Base-by-base conservation (phyloP, 2,797 vertebrate genomes). In the Chaetodon trifasciatus region DNA sequence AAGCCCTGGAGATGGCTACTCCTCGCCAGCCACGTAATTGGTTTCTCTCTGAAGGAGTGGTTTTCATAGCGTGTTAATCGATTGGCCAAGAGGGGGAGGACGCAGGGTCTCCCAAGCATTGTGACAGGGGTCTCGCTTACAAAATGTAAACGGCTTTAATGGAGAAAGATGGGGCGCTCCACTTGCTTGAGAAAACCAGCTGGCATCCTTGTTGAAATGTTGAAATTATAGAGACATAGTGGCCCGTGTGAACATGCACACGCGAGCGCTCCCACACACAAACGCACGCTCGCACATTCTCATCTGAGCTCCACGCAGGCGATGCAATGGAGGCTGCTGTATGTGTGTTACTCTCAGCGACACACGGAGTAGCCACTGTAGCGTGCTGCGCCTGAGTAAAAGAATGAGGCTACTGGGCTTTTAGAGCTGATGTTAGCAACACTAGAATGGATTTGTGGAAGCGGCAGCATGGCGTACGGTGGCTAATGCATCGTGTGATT, bases 31-130 rank as follows among this genome's bases (percentile, higher is more conserved):
- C 62, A 74, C 47, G 57, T 93, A 93, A 94, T 91, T 88, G 86
- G 79, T 89, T 92, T 92, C 85, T 84, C 83, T 90, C 70, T 80
- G 81, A 91, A 88, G 81, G 80, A 92, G 64, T 65, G 79, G 74
- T 86, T 93, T 93, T 93, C 76, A 86, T 85, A 64, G 88, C 46
- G n/a, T 83, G 79, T 89, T 85, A 93, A 95, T 94, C 86, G 85
- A 94, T 90, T 86, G 80, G 63, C 87, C 53, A 16, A 72, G 78
- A 58, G 57, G 23, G 66, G 63, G 58, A 81, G 78, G 62, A 82
- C 10, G 56, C 60, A 58, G 65, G 74, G 85, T 80, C 69, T 87
- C 81, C 83, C 49, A 65, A 62, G 86, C 74, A 47, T 50, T 56
- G 63, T 65, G 86, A 79, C 63, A 73, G 72, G 68, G 84, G 70